phyloP scores from a whole-genome alignment of 2,113 vertebrate species.

The Heterotis niloticus region DNA sequence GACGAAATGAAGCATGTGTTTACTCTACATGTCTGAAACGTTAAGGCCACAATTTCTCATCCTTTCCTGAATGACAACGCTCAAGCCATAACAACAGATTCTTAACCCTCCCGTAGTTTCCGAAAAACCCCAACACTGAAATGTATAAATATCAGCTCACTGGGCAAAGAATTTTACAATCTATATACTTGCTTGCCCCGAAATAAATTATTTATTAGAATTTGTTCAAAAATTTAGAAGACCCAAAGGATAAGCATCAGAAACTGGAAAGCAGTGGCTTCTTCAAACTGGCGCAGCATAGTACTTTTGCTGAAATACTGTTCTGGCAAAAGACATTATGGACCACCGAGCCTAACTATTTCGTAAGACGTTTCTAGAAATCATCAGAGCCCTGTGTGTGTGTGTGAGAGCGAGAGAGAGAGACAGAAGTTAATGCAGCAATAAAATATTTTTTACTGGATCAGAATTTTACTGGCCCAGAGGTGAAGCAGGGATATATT shows the following conservation, averaged over 20 bases:
- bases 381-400: constrained; percentile 22
- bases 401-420: too few relatives aligned
- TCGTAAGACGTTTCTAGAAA: constrained; percentile 17
- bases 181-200: constrained; percentile 9
- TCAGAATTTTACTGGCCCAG: constrained; percentile 36
- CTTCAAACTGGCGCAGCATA: background rate
- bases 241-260: too few relatives aligned
- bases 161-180: background rate
- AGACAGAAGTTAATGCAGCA: constrained; percentile 33
- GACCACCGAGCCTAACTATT: constrained; percentile 11
- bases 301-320: constrained; percentile 33
- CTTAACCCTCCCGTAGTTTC: background rate
- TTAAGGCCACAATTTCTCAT: background rate
- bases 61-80: background rate
- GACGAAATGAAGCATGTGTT: background rate
- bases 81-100: background rate
- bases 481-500: constrained; percentile 39
- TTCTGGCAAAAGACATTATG: constrained; percentile 27
- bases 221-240: constrained; percentile 7
- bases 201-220: constrained; percentile 13
- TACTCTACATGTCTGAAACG: too few relatives aligned
- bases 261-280: too few relatives aligned
- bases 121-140: background rate
- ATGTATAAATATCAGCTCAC: background rate
- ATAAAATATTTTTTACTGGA: constrained; percentile 39